Conservation (phyloP, 92 coral and sea anemone species). For the Zoanthus sociatus region DNA sequence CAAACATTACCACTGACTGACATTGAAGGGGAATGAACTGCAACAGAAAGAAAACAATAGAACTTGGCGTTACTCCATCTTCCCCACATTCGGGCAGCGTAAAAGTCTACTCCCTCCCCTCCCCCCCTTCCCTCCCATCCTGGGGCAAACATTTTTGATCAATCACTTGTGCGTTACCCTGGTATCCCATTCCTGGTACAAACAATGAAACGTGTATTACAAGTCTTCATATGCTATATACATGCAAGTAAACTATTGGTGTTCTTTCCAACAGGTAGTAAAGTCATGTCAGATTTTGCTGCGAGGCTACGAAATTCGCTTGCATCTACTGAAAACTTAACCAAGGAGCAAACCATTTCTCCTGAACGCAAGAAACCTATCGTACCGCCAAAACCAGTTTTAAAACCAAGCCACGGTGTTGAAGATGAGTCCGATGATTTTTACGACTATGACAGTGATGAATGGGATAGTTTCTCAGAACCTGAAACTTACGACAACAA, state of each 20-base stretch:
- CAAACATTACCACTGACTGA: no score
- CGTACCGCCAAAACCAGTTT: slow-evolving; percentile 11
- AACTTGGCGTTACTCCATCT: no score
- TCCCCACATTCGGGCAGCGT: no score
- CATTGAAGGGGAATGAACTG: no score
- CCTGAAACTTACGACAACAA: slow-evolving; percentile 1
- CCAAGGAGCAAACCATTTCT: neutral
- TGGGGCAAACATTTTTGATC: no score
- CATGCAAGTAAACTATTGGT: neutral
- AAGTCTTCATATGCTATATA: no score
- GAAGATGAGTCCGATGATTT: slow-evolving; percentile 8
- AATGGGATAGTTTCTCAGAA: slow-evolving; percentile 31
- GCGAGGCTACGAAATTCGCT: slow-evolving; percentile 19
- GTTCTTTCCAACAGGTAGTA: neutral
- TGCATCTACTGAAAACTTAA: neutral
- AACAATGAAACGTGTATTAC: no score
- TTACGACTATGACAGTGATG: slow-evolving; percentile 25
- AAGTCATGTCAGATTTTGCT: slow-evolving; percentile 14
- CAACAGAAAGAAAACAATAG: no score
- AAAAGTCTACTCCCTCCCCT: no score
- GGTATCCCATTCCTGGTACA: no score
- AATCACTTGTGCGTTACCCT: no score
- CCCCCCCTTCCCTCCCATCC: no score
- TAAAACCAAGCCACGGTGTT: neutral
- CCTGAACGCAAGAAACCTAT: neutral